Conservation (phyloP, 2,888 invertebrate species). For the Acleris literana region DNA sequence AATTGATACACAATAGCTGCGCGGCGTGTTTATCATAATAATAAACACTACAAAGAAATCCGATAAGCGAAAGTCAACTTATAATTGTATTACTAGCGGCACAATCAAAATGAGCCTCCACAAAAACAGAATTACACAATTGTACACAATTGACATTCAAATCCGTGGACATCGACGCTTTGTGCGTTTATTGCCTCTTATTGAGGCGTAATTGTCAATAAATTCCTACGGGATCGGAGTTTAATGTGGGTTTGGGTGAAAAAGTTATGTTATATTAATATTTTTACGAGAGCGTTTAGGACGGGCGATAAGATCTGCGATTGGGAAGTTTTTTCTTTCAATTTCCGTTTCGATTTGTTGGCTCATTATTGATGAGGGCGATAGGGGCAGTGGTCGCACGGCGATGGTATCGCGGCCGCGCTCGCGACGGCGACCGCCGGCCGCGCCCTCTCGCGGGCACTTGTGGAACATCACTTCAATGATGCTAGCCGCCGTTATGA, state of each 20-base stretch:
- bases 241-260: conserved; percentile 83
- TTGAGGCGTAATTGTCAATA: conserved; percentile 83
- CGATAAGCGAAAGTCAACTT: conserved; percentile 72
- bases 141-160: conserved; percentile 83
- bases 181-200: conserved; percentile 82
- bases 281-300: conserved; percentile 84
- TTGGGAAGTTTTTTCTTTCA: conserved; percentile 83
- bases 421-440: conserved; percentile 70
- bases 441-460: conserved; percentile 55
- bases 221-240: conserved; percentile 81
- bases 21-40: conserved; percentile 76
- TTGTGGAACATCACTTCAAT: conserved; percentile 75
- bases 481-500: conserved; percentile 65
- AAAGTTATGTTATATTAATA: conserved; percentile 84
- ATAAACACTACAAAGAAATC: conserved; percentile 71
- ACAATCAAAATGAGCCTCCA: conserved; percentile 80
- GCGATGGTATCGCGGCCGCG: conserved; percentile 70
- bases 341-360: conserved; percentile 83
- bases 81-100: conserved; percentile 76
- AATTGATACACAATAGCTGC: conserved; percentile 69
- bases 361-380: conserved; percentile 83
- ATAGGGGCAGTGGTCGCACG: conserved; percentile 80
- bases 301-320: conserved; percentile 78
- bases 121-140: conserved; percentile 81
- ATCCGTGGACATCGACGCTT: conserved; percentile 81